Conservation (phyloP, 2,113 vertebrate genomes). For the Dryoscopus gambensis region DNA sequence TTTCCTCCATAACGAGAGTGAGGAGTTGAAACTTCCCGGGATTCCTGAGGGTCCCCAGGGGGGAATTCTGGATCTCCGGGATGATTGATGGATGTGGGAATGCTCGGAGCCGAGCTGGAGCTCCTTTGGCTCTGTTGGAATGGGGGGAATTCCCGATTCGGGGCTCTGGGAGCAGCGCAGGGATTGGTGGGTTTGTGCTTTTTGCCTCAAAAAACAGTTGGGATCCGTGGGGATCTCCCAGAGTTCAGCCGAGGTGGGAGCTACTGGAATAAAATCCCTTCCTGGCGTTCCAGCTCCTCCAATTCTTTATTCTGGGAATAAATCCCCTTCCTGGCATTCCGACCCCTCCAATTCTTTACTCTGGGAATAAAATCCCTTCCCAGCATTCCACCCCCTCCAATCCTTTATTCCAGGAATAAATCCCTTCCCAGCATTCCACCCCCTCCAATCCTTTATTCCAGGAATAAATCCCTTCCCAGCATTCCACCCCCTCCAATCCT, state of each 20-base stretch:
- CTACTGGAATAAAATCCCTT: neutral
- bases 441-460: no score
- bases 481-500: constrained; percentile 41
- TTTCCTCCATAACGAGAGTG: accelerated
- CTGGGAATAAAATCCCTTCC: neutral
- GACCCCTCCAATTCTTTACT: no score
- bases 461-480: neutral
- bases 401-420: neutral
- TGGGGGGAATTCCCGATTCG: accelerated
- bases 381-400: neutral
- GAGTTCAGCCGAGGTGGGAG: neutral
- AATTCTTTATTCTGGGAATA: neutral
- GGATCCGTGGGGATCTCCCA: accelerated
- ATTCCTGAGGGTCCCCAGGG: neutral
- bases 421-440: neutral
- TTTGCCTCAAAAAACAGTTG: neutral
- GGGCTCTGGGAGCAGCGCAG: accelerated
- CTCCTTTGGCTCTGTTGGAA: accelerated
- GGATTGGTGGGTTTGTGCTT: neutral
- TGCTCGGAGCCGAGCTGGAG: neutral
- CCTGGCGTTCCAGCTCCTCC: neutral
- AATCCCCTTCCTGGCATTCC: neutral
- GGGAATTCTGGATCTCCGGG: neutral
- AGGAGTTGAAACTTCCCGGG: neutral
- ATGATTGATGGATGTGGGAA: neutral